Evolutionary conservation across 2,888 invertebrate species (phyloP).

Genomic region (Tuberolachnus salignus): DNA sequence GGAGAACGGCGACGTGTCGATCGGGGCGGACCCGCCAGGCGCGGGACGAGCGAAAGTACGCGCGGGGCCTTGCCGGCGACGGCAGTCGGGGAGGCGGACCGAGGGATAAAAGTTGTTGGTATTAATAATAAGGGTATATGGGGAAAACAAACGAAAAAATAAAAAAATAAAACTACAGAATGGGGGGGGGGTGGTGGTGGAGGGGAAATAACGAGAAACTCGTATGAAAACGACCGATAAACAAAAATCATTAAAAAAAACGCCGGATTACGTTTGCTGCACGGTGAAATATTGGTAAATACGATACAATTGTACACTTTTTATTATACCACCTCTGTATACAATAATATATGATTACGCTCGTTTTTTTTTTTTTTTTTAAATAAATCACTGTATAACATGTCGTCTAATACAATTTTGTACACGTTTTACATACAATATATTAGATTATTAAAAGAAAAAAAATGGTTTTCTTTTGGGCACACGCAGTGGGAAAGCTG

Average conservation of each 20-base stretch:
- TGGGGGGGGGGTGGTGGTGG: too few species aligned
- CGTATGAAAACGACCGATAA: not conserved
- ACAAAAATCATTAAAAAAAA: constrained; percentile 3
- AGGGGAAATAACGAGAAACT: too few species aligned
- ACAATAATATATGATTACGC: not conserved
- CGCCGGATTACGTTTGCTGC: constrained; percentile 5
- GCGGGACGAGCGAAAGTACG: not conserved
- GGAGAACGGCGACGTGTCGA: not conserved
- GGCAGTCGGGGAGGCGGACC: not conserved
- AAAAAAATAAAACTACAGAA: constrained; percentile 10
- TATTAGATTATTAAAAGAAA: too few species aligned
- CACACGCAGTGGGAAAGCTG: too few species aligned
- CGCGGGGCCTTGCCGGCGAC: not conserved
- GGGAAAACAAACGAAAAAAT: constrained; percentile 2
- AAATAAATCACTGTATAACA: not conserved
- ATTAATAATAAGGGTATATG: not conserved
- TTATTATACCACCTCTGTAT: too few species aligned
- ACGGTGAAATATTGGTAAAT: not conserved
- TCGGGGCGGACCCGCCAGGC: not conserved
- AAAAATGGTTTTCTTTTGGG: too few species aligned
- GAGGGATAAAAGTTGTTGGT: constrained; percentile 42
- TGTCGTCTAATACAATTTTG: not conserved
- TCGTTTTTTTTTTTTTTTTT: not conserved
- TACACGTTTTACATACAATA: too few species aligned
- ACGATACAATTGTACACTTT: too few species aligned